phyloP scores from a whole-genome alignment of 2,797 vertebrate genomes.

The Eupleurogrammus muticus region DNA sequence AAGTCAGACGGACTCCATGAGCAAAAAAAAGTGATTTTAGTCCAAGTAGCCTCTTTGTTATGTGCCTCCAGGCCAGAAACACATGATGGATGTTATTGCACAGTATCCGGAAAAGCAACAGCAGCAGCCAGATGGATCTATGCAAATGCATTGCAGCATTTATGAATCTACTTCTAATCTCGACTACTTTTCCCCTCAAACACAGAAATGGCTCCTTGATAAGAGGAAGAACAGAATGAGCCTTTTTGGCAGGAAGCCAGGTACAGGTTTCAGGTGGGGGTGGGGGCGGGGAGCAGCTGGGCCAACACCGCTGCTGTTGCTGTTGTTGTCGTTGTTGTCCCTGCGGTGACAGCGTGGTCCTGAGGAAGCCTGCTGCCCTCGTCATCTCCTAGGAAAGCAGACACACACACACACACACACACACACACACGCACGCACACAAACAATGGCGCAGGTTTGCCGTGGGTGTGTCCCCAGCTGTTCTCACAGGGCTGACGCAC shows the following conservation, averaged over 20 bases:
- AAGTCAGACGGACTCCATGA: background rate
- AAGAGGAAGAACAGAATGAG: background rate
- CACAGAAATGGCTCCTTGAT: slow-evolving; percentile 10
- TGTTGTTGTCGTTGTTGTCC: slow-evolving; percentile 52
- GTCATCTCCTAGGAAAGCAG: slow-evolving; percentile 50
- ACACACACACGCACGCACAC: slow-evolving; percentile 49
- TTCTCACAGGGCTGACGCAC: slow-evolving; percentile 71
- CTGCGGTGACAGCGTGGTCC: slow-evolving; percentile 51
- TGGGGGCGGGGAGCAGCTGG: slow-evolving; percentile 49
- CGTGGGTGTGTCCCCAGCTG: slow-evolving; percentile 76
- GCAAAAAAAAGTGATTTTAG: background rate
- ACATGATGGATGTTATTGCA: background rate
- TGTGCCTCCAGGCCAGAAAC: slow-evolving; percentile 5
- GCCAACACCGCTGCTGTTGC: slow-evolving; percentile 20
- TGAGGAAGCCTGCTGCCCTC: slow-evolving; percentile 42
- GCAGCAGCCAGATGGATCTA: background rate
- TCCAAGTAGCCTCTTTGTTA: background rate
- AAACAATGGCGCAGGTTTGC: slow-evolving; percentile 69
- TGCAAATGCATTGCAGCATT: too few species aligned
- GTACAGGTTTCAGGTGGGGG: slow-evolving; percentile 29
- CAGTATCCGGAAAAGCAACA: slow-evolving; percentile 3
- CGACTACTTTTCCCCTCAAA: background rate
- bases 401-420: slow-evolving; percentile 42
- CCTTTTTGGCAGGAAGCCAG: slow-evolving; percentile 12
- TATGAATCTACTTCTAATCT: too few species aligned